Percentiles rank a stretch among this genome's conserved stretches.
phyloP scores from a whole-genome alignment of 2,113 vertebrate species.

The Anguilla rostrata region DNA sequence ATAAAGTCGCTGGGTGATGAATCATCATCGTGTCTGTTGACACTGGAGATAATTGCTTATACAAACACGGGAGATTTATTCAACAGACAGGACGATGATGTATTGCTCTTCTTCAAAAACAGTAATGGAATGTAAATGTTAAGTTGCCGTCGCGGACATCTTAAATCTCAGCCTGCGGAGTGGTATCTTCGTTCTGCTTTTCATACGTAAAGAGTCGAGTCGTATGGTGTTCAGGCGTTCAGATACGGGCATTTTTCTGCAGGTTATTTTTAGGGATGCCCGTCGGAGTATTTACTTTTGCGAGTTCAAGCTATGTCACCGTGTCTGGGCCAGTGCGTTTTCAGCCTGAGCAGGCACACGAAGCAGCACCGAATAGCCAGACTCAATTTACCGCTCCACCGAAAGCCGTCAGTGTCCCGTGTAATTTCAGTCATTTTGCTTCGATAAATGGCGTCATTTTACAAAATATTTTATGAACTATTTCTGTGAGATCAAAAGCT shows the following conservation, averaged over 20 bases:
- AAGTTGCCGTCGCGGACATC: background rate
- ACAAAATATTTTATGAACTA: slow-evolving; percentile 60
- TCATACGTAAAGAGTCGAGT: background rate
- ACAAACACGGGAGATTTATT: background rate
- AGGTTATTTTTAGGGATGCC: slow-evolving; percentile 13
- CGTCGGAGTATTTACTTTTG: slow-evolving; percentile 16
- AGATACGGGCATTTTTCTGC: background rate
- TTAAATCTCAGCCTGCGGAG: background rate
- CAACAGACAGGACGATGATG: background rate
- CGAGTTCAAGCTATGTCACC: slow-evolving; percentile 34
- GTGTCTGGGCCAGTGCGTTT: slow-evolving; percentile 61
- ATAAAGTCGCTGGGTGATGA: background rate
- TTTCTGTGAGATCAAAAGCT: slow-evolving; percentile 57
- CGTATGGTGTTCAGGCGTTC: background rate
- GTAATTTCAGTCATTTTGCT: slow-evolving; percentile 52
- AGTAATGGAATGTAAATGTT: background rate
- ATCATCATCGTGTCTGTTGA: background rate
- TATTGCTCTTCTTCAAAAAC: background rate
- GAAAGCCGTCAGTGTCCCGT: slow-evolving; percentile 74
- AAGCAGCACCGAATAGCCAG: slow-evolving; percentile 70
- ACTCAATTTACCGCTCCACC: slow-evolving; percentile 76
- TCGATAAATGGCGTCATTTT: too few relatives aligned
- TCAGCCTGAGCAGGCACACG: slow-evolving; percentile 69
- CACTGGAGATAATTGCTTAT: background rate
- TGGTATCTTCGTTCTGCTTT: background rate